Evolutionary conservation across 2,113 vertebrate genomes (phyloP).

Genomic region (Crotalus viridis): DNA sequence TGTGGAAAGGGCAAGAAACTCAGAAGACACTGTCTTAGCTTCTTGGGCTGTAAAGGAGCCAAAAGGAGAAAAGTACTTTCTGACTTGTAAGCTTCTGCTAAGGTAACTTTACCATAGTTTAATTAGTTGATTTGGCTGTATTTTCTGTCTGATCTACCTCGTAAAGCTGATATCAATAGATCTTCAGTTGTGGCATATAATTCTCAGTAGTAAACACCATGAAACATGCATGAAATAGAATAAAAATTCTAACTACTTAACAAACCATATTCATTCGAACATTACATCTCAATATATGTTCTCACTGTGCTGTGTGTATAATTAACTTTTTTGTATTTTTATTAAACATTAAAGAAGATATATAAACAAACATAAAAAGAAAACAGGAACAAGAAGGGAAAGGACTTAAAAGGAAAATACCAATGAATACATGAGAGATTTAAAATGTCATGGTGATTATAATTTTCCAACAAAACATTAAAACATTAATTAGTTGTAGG

Average conservation of each 20-base stretch:
- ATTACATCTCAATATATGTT: neutral
- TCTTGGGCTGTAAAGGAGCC: no score
- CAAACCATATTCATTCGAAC: neutral
- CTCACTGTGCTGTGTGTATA: neutral
- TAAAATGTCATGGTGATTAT: neutral
- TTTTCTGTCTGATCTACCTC: neutral
- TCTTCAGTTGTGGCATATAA: neutral
- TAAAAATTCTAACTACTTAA: neutral
- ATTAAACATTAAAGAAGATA: neutral
- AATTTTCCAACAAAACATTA: neutral
- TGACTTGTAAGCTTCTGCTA: no score
- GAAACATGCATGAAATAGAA: neutral
- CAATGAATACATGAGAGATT: neutral
- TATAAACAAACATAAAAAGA: neutral
- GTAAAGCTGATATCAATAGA: neutral
- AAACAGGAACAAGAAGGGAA: neutral
- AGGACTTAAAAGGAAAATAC: neutral
- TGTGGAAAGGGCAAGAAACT: no score
- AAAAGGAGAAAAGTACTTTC: no score
- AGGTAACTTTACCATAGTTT: no score
- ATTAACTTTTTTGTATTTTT: neutral
- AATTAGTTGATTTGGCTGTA: neutral
- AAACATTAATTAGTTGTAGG: neutral
- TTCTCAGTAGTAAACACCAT: neutral
- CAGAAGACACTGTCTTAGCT: no score